These are phyloP conservation scores for Ondatra zibethicus DNA, from an alignment of 2,113 vertebrate genomes.

Conservation along the genomic window DNA sequence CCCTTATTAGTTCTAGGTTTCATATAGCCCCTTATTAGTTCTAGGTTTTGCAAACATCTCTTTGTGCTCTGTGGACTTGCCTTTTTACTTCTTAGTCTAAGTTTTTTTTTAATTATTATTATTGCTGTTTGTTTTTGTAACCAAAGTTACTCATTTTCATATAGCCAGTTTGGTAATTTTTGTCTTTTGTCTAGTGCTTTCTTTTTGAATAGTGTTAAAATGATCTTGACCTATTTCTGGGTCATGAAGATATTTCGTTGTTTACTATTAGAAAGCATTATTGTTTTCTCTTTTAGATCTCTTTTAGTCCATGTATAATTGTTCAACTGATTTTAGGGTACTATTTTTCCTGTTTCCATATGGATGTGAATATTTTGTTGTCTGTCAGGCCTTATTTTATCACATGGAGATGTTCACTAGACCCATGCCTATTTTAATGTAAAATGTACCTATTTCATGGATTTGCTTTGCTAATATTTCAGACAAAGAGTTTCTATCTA, in stretches of 20 bases:
- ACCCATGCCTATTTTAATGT: neutral
- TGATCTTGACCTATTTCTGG: neutral
- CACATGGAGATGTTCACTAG: neutral
- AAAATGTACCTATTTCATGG: neutral
- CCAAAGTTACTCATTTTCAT: slow-evolving; percentile 19
- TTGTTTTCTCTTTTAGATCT: slow-evolving; percentile 14
- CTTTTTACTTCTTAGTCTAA: neutral
- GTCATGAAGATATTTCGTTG: neutral
- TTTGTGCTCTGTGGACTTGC: neutral
- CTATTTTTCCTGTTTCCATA: slow-evolving; percentile 23
- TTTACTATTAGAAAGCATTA: neutral
- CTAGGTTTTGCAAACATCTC: slow-evolving; percentile 12
- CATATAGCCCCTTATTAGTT: neutral
- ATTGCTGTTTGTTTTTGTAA: neutral
- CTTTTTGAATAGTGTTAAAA: slow-evolving; percentile 9
- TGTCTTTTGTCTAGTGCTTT: neutral
- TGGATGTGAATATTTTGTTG: slow-evolving; percentile 32
- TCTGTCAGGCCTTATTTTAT: slow-evolving; percentile 22
- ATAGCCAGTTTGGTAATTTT: neutral
- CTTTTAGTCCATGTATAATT: neutral
- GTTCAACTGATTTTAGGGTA: slow-evolving; percentile 24
- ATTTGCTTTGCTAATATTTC: neutral
- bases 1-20: neutral
- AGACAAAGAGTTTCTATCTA: neutral
- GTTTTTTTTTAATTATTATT: neutral